Percentiles rank a stretch among this genome's conserved stretches.
Conservation (phyloP, 2,797 vertebrate genomes). For the Acanthiza pusilla region DNA sequence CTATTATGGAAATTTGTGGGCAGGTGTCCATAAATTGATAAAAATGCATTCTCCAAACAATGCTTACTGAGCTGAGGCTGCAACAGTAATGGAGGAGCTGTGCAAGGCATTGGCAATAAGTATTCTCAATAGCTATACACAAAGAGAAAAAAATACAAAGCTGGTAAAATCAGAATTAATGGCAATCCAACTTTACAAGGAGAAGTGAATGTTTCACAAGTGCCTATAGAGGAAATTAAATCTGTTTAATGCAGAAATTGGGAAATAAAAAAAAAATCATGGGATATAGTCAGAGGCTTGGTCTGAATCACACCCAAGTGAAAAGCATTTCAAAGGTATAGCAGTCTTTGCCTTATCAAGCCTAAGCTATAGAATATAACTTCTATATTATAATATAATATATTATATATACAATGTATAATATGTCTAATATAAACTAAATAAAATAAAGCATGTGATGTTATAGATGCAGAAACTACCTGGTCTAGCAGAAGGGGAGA, state of each 20-base stretch:
- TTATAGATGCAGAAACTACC: neutral
- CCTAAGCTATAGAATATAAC: neutral
- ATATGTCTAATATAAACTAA: neutral
- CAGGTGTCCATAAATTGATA: conserved; percentile 13
- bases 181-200: neutral
- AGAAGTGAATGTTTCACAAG: neutral
- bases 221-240: neutral
- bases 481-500: neutral
- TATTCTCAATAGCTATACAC: neutral
- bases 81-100: neutral
- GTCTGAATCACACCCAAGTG: neutral
- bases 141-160: neutral
- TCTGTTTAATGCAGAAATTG: neutral
- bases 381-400: too few relatives aligned
- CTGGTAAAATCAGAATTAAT: neutral
- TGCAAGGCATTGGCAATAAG: neutral
- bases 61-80: neutral
- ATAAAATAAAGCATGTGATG: neutral
- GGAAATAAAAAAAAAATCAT: neutral
- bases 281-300: neutral
- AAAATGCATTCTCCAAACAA: neutral
- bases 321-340: neutral
- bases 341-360: neutral
- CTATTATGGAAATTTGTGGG: neutral
- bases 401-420: too few relatives aligned